Base-by-base conservation (phyloP, 2,888 invertebrate genomes). In the Silvanus unidentatus region DNA sequence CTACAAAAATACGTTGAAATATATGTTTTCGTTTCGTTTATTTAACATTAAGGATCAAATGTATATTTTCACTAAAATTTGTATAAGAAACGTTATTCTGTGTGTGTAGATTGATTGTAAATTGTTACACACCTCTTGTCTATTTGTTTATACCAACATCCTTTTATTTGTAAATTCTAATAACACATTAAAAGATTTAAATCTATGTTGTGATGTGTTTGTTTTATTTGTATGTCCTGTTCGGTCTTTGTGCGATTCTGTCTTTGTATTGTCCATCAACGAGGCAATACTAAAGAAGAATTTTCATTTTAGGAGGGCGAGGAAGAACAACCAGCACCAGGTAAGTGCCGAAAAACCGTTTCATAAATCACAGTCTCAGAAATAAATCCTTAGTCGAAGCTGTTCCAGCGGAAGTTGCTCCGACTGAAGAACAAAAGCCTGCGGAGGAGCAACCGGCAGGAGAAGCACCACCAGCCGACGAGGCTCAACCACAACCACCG, bases 391-490 rank as follows among this genome's bases (percentile, higher is more conserved):
- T n/a, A n/a, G 22, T 22, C 22, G 22, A 22, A 22, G 27, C 41
- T 10, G 44, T 46, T 40, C 48, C 46, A 11, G 48, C 47, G 30
- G 47, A 22, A 22, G 4, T 5, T 5, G 38, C 10, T 9, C 11
- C 40, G 8, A 22, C 4, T 22, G 62, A 46, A 58, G 64, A 59
- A 40, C 35, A 39, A 41, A 44, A 64, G 11, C 64, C 67, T 16
- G 54, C 62, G n/a, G 64, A 61, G 49, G 62, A 59, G 3, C 59
- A 58, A 39, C 59, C 66, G 6, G 64, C 65, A 2, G 70, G 69
- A 15, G 49, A 58, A 2, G 40, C 47, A 32, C 49, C 52, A 34
- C 58, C 64, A 9, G 57, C 59, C 6, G 66, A 63, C 49, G 63
- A 55, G 22, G 60, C 55, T 14, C 54, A 64, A 38, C 61, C 59